Evolutionary conservation across 2,888 invertebrate genomes (phyloP), one percentile per base, ranked within the genome.

Genomic region (Trachelus troglodyta): DNA sequence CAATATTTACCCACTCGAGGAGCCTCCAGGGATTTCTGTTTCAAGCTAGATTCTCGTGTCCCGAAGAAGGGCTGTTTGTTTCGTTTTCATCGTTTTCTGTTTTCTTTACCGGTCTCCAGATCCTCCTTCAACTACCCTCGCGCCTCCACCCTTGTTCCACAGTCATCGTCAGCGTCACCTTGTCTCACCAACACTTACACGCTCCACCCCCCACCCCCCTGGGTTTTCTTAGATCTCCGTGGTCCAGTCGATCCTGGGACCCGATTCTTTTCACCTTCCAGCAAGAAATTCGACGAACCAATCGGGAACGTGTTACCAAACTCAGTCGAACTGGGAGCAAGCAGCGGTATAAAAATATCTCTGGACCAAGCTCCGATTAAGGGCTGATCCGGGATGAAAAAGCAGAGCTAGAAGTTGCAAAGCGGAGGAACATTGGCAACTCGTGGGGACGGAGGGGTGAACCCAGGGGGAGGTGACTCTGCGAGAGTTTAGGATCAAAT

Each of bases 351-450:
- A 75, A 78, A 78, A 78, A 78, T 76, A 78, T 78, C 78, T 12
- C 74, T 30, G 68, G 31, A 69, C 75, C 40, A 31, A 75, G 69
- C 75, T 77, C 76, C 89, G 90, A 90, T 90, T 91, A 90, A 90
- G 87, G 86, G 82, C 86, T 88, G 88, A 90, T 89, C 88, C 85
- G 83, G 81, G 80, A 84, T 85, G 84, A 87, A 87, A 86, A 87
- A 89, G 87, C 86, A 81, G 83, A 80, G 83, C 81, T 78, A 81
- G 85, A 90, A 90, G 89, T 90, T 90, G 84, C 81, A 79, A 80
- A 81, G 80, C 82, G 82, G 79, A 83, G 83, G 83, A 83, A 81
- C 81, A 23, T 34, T 23, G 74, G 34, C 6, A 34, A 74, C 35
- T 74, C 74, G 74, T 33, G 73, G 34, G 30, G 23, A 2, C 40